Evolutionary conservation across 2,888 invertebrate species (phyloP).

Genomic region (Nemotelus nigrinus): DNA sequence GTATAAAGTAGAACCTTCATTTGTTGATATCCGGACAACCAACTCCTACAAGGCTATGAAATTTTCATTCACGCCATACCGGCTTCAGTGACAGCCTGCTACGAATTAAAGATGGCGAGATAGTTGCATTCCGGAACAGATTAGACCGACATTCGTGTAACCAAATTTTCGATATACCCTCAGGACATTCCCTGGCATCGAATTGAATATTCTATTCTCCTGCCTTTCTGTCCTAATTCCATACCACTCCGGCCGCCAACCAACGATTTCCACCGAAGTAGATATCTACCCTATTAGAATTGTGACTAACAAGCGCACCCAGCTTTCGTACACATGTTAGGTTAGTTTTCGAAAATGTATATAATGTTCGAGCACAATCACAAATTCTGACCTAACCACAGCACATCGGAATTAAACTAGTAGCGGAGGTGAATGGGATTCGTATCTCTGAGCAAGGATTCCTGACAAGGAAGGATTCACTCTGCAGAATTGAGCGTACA

Average conservation of each 20-base stretch:
- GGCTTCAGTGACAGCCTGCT: neutral
- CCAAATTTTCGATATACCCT: constrained; percentile 31
- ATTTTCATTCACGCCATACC: constrained; percentile 37
- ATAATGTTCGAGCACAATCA: constrained; percentile 43
- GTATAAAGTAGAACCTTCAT: constrained; percentile 27
- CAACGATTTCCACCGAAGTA: neutral
- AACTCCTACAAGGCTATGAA: constrained; percentile 29
- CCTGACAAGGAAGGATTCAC: neutral
- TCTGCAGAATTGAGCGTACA: too few relatives aligned
- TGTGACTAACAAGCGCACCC: constrained; percentile 44
- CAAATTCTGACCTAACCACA: constrained; percentile 36
- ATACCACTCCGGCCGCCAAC: neutral
- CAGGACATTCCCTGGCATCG: constrained; percentile 7
- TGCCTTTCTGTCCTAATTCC: constrained; percentile 13
- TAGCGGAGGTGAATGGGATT: constrained; percentile 1
- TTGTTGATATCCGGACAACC: constrained; percentile 22
- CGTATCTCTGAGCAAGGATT: constrained; percentile 6
- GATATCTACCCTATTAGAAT: constrained; percentile 32
- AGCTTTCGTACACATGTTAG: constrained; percentile 49
- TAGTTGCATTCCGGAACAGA: constrained; percentile 4
- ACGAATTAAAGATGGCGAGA: neutral
- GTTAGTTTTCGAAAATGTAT: constrained; percentile 48
- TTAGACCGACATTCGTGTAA: constrained; percentile 9
- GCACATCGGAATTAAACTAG: constrained; percentile 25
- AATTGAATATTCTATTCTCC: constrained; percentile 30